Conservation (phyloP, 2,888 invertebrate genomes). For the Amiota mariae region DNA sequence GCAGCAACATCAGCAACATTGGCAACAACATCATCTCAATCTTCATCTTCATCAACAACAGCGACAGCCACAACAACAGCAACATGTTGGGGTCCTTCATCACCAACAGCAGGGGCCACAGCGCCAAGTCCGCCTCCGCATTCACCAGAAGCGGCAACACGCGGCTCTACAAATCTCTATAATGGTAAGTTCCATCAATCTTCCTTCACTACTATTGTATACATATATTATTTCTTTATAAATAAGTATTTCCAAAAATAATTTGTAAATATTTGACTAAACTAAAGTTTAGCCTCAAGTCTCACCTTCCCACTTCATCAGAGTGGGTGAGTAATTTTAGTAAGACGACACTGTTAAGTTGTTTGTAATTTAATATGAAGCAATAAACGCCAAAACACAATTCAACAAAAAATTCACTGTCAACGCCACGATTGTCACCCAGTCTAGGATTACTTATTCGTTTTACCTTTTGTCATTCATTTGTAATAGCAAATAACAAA, state of each 20-base stretch:
- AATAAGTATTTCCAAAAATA: too few species aligned
- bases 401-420: background rate
- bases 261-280: too few species aligned
- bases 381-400: background rate
- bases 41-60: conserved; percentile 48
- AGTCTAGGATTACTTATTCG: conserved; percentile 4
- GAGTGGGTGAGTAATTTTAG: too few species aligned
- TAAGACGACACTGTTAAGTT: conserved; percentile 1
- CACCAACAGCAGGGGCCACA: conserved; percentile 84
- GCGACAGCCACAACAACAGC: conserved; percentile 69
- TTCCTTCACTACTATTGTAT: too few species aligned
- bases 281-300: too few species aligned
- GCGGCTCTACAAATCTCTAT: conserved; percentile 82
- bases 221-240: background rate
- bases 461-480: conserved; percentile 9
- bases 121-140: conserved; percentile 84
- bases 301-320: too few species aligned
- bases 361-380: conserved; percentile 14
- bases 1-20: conserved; percentile 51
- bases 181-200: conserved; percentile 78
- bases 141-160: conserved; percentile 77
- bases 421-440: background rate
- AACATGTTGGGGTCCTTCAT: conserved; percentile 83
- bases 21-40: conserved; percentile 47
- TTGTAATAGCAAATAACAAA: background rate